Evolutionary conservation across 2,888 invertebrate species (phyloP), one percentile per base, ranked within the genome.

Genomic region (Protodeltote pygarga): DNA sequence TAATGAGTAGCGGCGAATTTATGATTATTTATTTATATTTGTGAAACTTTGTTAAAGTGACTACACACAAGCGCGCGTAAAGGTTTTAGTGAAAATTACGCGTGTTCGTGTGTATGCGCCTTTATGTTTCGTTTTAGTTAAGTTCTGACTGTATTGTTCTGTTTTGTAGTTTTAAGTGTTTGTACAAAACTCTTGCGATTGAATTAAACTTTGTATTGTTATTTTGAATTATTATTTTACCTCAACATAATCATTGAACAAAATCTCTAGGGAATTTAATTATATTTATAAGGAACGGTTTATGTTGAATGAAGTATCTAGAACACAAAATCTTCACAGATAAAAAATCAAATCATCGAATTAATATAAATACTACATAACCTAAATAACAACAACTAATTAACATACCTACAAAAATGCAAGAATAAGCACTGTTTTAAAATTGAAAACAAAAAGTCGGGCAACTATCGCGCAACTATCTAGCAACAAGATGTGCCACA

Each of bases 181-280:
- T 87, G 89, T 89, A 89, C 89, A 90, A 89, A 85, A 81, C 65
- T 75, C 73, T 78, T 79, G 66, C 68, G 63, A 75, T 76, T 70
- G 58, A 79, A 79, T 78, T n/a, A 81, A 82, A 83, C 63, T 68
- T 73, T 75, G 69, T 63, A 57, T 72, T 65, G 52, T 64, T 68
- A 47, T 44, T 15, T 17, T 9, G 32, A 14, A 33, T 25, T 14
- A 39, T 31, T 20, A 16, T 45, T 31, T 33, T 31, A n/a, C 5
- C 25, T 49, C 31, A 33, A 38, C n/a, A 35, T 0, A 24, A 24
- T 5, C n/a, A n/a, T 9, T 24, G 3, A 24, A 10, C 23, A 10
- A 3, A 23, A 10, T 3, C 9, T 23, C 1, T 23, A 5, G n/a
- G n/a, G n/a, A n/a, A n/a, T n/a, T n/a, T n/a, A n/a, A n/a, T n/a